Evolutionary conservation across 1,140 invertebrate genomes (phyloP).

Genomic region (Plectrocnemia conspersa): DNA sequence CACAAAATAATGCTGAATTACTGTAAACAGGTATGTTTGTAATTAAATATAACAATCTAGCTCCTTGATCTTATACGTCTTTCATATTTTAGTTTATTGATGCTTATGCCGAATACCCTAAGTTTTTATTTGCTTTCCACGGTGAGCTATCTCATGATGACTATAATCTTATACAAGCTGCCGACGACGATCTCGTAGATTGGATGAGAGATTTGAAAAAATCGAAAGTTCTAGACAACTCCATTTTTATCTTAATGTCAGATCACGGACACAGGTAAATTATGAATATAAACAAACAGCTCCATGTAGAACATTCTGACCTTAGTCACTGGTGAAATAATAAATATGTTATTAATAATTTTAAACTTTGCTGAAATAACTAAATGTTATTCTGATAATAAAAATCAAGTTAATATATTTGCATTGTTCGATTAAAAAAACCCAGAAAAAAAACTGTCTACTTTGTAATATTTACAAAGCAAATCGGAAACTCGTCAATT

Average conservation of each 20-base stretch:
- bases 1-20: conserved; percentile 66
- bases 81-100: conserved; percentile 54
- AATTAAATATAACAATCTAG: conserved; percentile 10
- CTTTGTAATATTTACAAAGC: no score
- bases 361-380: neutral
- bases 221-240: conserved; percentile 66
- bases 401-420: no score
- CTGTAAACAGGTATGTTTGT: conserved; percentile 56
- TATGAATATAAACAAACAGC: neutral
- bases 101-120: conserved; percentile 57
- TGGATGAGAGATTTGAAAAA: conserved; percentile 59
- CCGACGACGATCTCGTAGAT: conserved; percentile 67
- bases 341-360: conserved; percentile 8
- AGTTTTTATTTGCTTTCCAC: conserved; percentile 84
- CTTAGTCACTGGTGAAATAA: conserved; percentile 1
- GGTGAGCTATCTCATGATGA: conserved; percentile 86
- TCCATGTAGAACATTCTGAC: neutral
- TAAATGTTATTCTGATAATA: conserved; percentile 6
- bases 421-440: no score
- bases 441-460: no score
- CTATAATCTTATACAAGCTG: conserved; percentile 69
- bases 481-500: no score
- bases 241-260: conserved; percentile 78
- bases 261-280: conserved; percentile 80
- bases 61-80: conserved; percentile 3